These are phyloP conservation scores for Pygathrix nemaeus DNA, from an alignment of 2,113 vertebrate genomes.

Conservation along the genomic window DNA sequence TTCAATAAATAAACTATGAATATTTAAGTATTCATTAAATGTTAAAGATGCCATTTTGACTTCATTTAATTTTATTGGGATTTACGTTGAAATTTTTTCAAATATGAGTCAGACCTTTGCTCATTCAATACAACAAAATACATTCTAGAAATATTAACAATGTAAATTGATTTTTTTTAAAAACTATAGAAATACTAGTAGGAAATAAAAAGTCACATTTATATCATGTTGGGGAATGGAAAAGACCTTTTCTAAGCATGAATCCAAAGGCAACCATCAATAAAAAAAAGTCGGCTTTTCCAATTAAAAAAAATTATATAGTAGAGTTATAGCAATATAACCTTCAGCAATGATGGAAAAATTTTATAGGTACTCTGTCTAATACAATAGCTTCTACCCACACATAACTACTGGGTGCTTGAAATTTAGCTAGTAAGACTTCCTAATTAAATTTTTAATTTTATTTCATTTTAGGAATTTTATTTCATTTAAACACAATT, in stretches of 20 bases:
- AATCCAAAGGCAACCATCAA: background rate
- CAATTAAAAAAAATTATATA: background rate
- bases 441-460: background rate
- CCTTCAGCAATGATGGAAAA: background rate
- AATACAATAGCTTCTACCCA: background rate
- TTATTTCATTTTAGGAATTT: background rate
- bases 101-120: background rate
- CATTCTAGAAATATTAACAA: background rate
- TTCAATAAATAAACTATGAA: conserved; percentile 35
- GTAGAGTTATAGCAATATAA: background rate
- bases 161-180: background rate
- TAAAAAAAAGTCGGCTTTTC: background rate
- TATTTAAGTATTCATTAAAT: conserved; percentile 38
- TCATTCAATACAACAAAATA: background rate
- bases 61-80: conserved; percentile 21
- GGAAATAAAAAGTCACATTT: conserved; percentile 2
- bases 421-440: background rate
- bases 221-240: background rate
- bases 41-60: conserved; percentile 3
- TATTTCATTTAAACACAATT: background rate
- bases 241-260: background rate
- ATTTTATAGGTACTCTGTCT: background rate
- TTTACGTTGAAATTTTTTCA: background rate
- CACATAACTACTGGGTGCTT: background rate
- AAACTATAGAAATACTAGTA: background rate